Percentiles rank a stretch among this genome's conserved stretches.
Conservation (phyloP, 2,888 invertebrate genomes). For the Nephrocerus scutellatus region DNA sequence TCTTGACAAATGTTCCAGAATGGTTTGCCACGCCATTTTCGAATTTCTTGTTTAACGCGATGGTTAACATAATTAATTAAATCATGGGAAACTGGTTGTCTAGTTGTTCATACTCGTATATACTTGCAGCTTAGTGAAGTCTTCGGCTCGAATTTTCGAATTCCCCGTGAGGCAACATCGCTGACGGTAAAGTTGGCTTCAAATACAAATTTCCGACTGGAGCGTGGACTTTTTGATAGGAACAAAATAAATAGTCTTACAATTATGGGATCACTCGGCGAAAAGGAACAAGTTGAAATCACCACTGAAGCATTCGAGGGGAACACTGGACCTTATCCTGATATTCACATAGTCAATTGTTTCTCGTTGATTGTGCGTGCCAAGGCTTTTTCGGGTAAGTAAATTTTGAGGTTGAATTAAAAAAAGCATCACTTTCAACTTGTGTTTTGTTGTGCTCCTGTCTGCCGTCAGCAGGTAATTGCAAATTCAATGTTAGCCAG, state of each 20-base stretch:
- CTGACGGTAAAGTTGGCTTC: conserved; percentile 32
- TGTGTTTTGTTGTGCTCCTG: background rate
- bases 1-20: no score
- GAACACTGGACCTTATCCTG: conserved; percentile 41
- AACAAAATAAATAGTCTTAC: conserved; percentile 38
- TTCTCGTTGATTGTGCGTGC: conserved; percentile 35
- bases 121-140: conserved; percentile 30
- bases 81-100: no score
- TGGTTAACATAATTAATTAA: no score
- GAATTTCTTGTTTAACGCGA: no score
- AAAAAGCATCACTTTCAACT: background rate
- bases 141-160: conserved; percentile 32
- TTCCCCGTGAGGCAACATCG: conserved; percentile 32
- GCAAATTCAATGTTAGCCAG: conserved; percentile 37
- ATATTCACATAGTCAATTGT: conserved; percentile 36
- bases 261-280: conserved; percentile 31
- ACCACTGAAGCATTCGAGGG: conserved; percentile 35
- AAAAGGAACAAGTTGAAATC: conserved; percentile 39
- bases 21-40: no score
- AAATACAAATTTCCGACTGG: conserved; percentile 31
- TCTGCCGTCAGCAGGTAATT: conserved; percentile 31
- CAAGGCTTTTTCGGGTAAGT: conserved; percentile 38
- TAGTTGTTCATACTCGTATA: conserved; percentile 3
- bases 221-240: conserved; percentile 35
- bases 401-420: no score